Evolutionary conservation across 2,113 vertebrate genomes (phyloP).

Genomic region (Lonchura striata): DNA sequence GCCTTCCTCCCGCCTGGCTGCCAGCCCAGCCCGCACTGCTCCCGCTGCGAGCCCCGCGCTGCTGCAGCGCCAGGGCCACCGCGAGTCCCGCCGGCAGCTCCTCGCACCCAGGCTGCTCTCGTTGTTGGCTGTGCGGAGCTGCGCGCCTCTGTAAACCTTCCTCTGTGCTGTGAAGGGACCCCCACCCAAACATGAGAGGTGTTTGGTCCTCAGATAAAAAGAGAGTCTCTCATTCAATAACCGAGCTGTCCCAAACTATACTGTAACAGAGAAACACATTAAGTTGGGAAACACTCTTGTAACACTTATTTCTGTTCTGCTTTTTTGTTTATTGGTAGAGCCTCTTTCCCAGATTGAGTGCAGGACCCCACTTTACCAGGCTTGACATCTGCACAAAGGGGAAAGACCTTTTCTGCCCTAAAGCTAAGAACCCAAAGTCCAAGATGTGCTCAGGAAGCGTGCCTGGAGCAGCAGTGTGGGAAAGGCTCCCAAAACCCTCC

Average conservation of each 20-base stretch:
- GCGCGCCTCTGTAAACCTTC: neutral
- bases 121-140: neutral
- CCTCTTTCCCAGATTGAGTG: neutral
- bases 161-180: neutral
- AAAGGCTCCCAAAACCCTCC: neutral
- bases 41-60: neutral
- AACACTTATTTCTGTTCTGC: neutral
- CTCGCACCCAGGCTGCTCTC: accelerated
- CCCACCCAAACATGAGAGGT: accelerated
- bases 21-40: neutral
- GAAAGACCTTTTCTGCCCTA: neutral
- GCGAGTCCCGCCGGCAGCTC: accelerated
- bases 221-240: neutral
- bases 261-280: neutral
- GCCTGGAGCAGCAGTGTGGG: accelerated
- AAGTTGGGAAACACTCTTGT: neutral
- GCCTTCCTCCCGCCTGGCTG: neutral
- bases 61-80: accelerated
- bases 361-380: neutral
- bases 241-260: accelerated
- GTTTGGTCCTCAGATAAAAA: neutral
- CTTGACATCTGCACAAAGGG: neutral
- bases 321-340: neutral
- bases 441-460: neutral
- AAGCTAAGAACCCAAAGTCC: neutral